Evolutionary conservation across 2,113 vertebrate species (phyloP), one percentile per base, ranked within the genome.

Genomic region (Heterocephalus glaber): DNA sequence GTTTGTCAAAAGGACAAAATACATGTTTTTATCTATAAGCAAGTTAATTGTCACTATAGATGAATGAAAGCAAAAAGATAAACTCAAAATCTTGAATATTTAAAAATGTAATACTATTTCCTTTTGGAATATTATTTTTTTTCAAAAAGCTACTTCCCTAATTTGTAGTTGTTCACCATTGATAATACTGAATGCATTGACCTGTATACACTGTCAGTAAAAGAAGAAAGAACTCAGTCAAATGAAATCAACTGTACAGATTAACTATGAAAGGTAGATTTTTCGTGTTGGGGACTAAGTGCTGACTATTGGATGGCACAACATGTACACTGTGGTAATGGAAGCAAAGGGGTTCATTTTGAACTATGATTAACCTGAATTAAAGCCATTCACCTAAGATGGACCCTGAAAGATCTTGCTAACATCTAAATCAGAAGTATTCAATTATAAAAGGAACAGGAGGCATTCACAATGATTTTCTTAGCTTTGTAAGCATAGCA

Each of bases 101-200:
- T 30, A 90, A 80, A 90, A 87, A 74, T 6, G 56, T 41, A 86
- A 60, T n/a, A 49, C 79, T 90, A 88, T 89, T 92, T 93, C 41
- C 33, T 88, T 90, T 88, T 80, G 61, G 56, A 88, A 89, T 61
- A 61, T 56, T 66, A 95, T 77, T 90, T 85, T 90, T 85, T 90
- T 93, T 84, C 77, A 68, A 79, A 87, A 95, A 86, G n/a, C 54
- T 70, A 92, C 44, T 82, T 33, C 65, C 41, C 56, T 83, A 63
- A 80, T 88, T 89, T 89, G 56, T 11, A 82, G 66, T 58, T 93
- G 44, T 81, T 89, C 81, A 70, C 33, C 87, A 77, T 1, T 96
- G 38, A 74, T 88, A 61, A 33, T 60, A 85, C 16, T 74, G 35
- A 35, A 56, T 86, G 30, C 16, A 87, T 92, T 90, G 61, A 74